Percentiles rank a stretch among this genome's conserved stretches.
Conservation (phyloP, 2,113 vertebrate genomes). For the Apteryx mantelli region DNA sequence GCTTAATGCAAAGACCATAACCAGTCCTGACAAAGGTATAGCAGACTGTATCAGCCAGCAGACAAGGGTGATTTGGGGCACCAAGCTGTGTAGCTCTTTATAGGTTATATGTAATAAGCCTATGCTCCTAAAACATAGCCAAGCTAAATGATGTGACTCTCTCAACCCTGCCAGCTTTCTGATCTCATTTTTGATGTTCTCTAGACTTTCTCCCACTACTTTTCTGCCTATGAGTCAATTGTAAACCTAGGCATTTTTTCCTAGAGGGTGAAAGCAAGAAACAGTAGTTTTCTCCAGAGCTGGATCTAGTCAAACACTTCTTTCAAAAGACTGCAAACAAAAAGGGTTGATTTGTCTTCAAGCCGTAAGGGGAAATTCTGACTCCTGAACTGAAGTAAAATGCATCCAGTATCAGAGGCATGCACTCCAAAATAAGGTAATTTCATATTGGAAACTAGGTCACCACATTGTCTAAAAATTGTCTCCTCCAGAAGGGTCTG, state of each 20-base stretch:
- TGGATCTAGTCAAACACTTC: not conserved
- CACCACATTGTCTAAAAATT: not conserved
- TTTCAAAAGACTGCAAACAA: not conserved
- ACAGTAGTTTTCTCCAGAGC: not conserved
- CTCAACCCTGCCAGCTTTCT: not conserved
- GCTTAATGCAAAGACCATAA: not conserved
- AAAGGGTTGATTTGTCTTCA: not conserved
- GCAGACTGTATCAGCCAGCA: not conserved
- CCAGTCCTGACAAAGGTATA: not conserved
- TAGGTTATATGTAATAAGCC: not conserved
- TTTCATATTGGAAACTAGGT: not conserved
- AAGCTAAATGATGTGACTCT: not conserved
- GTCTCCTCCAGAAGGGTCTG: not conserved
- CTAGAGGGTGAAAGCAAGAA: not conserved
- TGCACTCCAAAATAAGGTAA: not conserved
- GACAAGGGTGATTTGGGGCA: not conserved
- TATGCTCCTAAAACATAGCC: not conserved
- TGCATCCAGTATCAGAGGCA: accelerated
- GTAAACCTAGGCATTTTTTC: not conserved
- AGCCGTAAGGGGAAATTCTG: not conserved
- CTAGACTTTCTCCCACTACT: not conserved
- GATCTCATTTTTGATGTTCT: not conserved
- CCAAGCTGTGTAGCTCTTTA: not conserved
- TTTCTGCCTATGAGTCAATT: not conserved
- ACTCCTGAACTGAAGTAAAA: not conserved